phyloP scores from a whole-genome alignment of 1,140 invertebrate species.

The Anoplophora glabripennis region DNA sequence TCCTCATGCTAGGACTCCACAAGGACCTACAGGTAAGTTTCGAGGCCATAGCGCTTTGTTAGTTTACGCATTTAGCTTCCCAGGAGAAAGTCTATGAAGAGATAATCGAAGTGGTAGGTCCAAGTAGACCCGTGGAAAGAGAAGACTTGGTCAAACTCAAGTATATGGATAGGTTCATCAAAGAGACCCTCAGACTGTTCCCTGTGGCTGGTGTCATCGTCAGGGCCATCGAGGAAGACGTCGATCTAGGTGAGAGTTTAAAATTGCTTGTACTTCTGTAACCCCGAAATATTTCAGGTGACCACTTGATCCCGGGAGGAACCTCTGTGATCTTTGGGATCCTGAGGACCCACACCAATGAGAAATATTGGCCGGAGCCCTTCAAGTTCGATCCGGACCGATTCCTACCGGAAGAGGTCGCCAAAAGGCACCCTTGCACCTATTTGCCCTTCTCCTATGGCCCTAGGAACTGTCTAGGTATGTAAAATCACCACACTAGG shows the following conservation, averaged over 20 bases:
- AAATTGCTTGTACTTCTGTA: not conserved
- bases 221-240: slow-evolving; percentile 49
- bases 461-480: slow-evolving; percentile 65
- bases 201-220: slow-evolving; percentile 60
- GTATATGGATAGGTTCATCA: slow-evolving; percentile 63
- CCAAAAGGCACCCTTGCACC: slow-evolving; percentile 51
- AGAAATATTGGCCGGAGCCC: slow-evolving; percentile 59
- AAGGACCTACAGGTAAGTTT: slow-evolving; percentile 37
- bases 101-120: slow-evolving; percentile 53
- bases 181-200: slow-evolving; percentile 63
- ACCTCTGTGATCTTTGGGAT: slow-evolving; percentile 24
- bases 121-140: slow-evolving; percentile 40
- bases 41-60: not conserved
- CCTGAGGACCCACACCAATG: slow-evolving; percentile 49
- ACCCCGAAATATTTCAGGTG: slow-evolving; percentile 16
- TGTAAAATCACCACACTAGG: not conserved
- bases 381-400: slow-evolving; percentile 66
- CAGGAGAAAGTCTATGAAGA: slow-evolving; percentile 61
- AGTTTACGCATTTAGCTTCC: slow-evolving; percentile 25
- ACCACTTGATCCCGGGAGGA: slow-evolving; percentile 26
- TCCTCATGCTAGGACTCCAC: slow-evolving; percentile 37
- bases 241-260: slow-evolving; percentile 24
- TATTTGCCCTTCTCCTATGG: slow-evolving; percentile 68
- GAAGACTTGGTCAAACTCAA: slow-evolving; percentile 60
- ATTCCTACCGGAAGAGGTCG: slow-evolving; percentile 57